Conservation (phyloP, 2,888 invertebrate species). For the Glaucopsyche alexis region DNA sequence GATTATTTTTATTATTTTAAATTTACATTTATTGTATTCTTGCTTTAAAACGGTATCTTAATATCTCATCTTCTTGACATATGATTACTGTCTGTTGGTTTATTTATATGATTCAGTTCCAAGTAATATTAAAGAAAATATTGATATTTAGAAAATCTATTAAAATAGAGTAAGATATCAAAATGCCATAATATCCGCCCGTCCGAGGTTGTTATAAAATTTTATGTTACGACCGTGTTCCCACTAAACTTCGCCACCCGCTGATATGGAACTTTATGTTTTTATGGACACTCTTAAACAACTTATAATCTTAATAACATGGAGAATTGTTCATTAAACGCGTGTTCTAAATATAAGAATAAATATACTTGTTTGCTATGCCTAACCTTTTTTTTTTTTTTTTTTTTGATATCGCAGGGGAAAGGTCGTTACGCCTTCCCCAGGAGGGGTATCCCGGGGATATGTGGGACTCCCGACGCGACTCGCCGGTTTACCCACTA, state of each 20-base stretch:
- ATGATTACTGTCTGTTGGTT: background rate
- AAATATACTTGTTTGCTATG: no score
- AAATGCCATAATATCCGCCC: constrained; percentile 67
- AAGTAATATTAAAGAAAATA: constrained; percentile 40
- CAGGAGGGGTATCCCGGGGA: no score
- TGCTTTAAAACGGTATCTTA: no score
- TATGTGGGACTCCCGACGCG: no score
- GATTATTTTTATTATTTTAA: no score
- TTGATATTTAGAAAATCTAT: constrained; percentile 68
- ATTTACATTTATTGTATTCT: no score
- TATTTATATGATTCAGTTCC: background rate
- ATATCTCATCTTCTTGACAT: no score
- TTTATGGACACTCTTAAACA: constrained; percentile 15
- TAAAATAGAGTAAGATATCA: constrained; percentile 70
- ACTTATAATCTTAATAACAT: constrained; percentile 20
- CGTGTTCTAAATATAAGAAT: no score
- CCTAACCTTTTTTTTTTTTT: no score
- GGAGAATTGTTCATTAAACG: background rate
- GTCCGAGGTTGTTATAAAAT: constrained; percentile 75
- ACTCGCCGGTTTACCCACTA: no score
- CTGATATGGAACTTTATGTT: constrained; percentile 46
- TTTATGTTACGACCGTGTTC: constrained; percentile 71
- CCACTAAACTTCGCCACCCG: constrained; percentile 63
- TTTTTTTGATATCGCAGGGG: no score
- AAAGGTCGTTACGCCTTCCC: no score